Evolutionary conservation across 2,797 vertebrate genomes (phyloP).

Genomic region (Gobionotothen gibberifrons): DNA sequence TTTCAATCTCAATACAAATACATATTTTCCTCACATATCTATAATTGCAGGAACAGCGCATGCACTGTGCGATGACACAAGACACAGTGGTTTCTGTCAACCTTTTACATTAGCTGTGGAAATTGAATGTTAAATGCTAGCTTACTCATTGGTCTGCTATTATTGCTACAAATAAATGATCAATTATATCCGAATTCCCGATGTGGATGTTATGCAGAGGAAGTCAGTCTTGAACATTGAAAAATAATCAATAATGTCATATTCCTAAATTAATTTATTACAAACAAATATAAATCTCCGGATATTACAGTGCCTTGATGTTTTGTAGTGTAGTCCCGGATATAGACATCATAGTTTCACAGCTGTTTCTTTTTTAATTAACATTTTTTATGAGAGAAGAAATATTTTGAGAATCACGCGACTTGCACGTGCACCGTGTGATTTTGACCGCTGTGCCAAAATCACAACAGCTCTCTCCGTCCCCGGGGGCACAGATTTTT

Average conservation of each 20-base stretch:
- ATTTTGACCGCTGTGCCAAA: constrained; percentile 48
- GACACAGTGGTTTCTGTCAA: neutral
- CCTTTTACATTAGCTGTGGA: neutral
- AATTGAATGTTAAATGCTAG: neutral
- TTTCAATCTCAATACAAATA: neutral
- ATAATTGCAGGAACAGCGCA: neutral
- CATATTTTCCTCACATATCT: neutral
- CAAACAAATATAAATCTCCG: constrained; percentile 6
- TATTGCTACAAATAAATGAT: constrained; percentile 2
- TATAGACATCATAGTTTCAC: constrained; percentile 11
- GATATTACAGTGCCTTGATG: neutral
- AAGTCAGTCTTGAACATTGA: neutral
- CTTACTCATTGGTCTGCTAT: neutral
- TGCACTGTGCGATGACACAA: neutral
- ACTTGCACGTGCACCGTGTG: constrained; percentile 21
- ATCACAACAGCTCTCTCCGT: constrained; percentile 42
- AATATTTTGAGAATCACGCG: constrained; percentile 20
- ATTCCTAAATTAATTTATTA: neutral
- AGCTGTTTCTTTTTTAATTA: constrained; percentile 15
- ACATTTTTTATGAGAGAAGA: neutral
- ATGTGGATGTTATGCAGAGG: neutral
- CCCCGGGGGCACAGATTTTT: constrained; percentile 29
- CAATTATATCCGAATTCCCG: neutral
- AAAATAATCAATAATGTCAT: neutral
- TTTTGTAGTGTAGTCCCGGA: neutral